These are phyloP conservation scores for Decapterus maruadsi DNA, from an alignment of 2,797 vertebrate species.

Conservation along the genomic window DNA sequence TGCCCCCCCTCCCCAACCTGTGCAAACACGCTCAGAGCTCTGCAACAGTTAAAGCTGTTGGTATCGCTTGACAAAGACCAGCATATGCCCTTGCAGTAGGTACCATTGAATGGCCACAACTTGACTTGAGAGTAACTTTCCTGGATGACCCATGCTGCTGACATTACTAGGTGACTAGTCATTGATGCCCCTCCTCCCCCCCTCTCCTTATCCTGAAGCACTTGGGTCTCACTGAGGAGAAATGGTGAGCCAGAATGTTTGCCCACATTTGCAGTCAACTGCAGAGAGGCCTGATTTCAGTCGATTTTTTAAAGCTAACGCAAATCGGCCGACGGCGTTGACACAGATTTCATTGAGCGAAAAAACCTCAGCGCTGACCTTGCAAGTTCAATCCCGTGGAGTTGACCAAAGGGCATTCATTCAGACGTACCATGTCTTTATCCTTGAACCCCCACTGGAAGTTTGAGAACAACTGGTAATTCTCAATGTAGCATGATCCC, in stretches of 20 bases:
- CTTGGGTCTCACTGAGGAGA: conserved; percentile 68
- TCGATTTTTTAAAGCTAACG: neutral
- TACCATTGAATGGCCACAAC: conserved; percentile 89
- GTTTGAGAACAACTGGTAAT: conserved; percentile 62
- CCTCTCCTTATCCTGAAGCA: conserved; percentile 56
- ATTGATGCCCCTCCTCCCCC: conserved; percentile 38
- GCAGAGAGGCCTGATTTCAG: conserved; percentile 39
- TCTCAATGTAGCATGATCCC: conserved; percentile 78
- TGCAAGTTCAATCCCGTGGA: conserved; percentile 22
- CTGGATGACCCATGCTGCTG: conserved; percentile 86
- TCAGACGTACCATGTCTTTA: conserved; percentile 77
- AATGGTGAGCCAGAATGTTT: conserved; percentile 76
- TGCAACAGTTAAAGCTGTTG: conserved; percentile 67
- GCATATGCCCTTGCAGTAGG: conserved; percentile 84
- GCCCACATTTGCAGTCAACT: conserved; percentile 44
- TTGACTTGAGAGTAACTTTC: conserved; percentile 89
- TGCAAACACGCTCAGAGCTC: conserved; percentile 73
- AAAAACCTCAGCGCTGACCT: conserved; percentile 20
- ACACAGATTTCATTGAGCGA: neutral
- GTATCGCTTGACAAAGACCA: conserved; percentile 83
- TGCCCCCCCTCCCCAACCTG: conserved; percentile 7
- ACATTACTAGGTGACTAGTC: conserved; percentile 71
- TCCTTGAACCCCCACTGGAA: conserved; percentile 72
- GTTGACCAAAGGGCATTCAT: conserved; percentile 69
- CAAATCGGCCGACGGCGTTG: conserved; percentile 5